These are phyloP conservation scores for Aplysina aerophoba DNA, from an alignment of 37 sponge, comb jelly and placozoan genomes.

Conservation along the genomic window DNA sequence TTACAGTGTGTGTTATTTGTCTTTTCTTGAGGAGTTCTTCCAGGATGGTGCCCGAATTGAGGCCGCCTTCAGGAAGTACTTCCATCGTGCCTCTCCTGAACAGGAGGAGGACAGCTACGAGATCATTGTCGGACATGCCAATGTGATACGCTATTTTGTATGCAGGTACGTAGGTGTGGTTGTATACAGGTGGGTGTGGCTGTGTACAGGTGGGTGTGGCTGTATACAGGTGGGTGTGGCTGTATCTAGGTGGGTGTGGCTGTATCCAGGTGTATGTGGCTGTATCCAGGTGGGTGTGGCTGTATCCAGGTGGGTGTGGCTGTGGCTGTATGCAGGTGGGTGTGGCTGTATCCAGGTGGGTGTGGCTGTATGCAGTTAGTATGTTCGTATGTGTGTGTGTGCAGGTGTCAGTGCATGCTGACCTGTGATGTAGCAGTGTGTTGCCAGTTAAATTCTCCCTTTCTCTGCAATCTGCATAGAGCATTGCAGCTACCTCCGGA, in stretches of 20 bases:
- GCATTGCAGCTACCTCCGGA: conserved; percentile 96
- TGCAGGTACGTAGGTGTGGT: conserved; percentile 67
- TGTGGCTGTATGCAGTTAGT: no score
- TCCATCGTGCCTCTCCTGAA: conserved; percentile 86
- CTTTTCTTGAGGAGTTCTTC: conserved; percentile 76
- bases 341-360: no score
- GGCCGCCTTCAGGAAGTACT: conserved; percentile 90
- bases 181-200: conserved; percentile 27
- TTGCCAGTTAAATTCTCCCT: neutral
- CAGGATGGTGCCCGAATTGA: conserved; percentile 95
- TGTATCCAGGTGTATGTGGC: no score
- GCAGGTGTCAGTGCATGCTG: neutral
- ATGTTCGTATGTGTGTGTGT: conserved; percentile 39
- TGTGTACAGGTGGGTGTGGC: no score
- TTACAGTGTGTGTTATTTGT: neutral
- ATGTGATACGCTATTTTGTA: conserved; percentile 97
- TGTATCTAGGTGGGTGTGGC: no score
- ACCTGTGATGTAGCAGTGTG: neutral
- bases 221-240: no score
- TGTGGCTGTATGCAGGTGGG: no score
- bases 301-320: no score
- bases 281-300: no score
- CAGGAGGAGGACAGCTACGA: conserved; percentile 84
- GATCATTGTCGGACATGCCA: conserved; percentile 92
- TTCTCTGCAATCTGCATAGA: conserved; percentile 24